Base-by-base conservation (phyloP, 2,888 invertebrate species). In the Aelia acuminata region DNA sequence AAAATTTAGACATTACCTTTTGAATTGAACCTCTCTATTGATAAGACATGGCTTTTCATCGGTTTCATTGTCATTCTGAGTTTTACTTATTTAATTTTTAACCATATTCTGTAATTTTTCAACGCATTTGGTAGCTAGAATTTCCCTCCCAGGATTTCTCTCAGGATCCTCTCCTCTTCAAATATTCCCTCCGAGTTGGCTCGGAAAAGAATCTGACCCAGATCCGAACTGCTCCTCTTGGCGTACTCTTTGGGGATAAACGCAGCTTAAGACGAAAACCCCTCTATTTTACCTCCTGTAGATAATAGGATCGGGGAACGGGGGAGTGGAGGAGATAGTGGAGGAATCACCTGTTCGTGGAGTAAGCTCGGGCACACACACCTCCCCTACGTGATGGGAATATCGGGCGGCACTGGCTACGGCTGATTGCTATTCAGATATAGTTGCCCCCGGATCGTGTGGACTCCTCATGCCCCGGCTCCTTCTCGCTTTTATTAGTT, bases 311-410 rank as follows among this genome's bases (percentile, higher is more conserved):
- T 70, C 35, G 63, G 31, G 35, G 8, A 20, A 35, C 1, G 35
- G 35, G 31, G 35, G 8, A 20, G 20, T 1, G 35, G 35, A 20
- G 18, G 31, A 70, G 63, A 70, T 70, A 70, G 63, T 70, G 63
- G 63, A 20, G 35, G 63, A 80, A 47, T 80, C 80, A 80, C 43
- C 80, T 80, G 80, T 47, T 80, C 43, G 75, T 35, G 35, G 35
- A 39, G 75, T 75, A 75, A 75, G 75, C 80, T 47, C 80, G 43
- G 80, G 80, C 80, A 80, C 80, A 80, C 80, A 80, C 80, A 80
- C 80, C 43, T 80, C 80, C n/a, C 80, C 80, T 80, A 80, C 80
- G 80, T 80, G 80, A 80, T 80, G 22, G 43, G 80, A 80, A 80
- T 80, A 47, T 39, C 80, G 43, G 43, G 20, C 11, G 1, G 3